Evolutionary conservation across 2,888 invertebrate genomes (phyloP).

Genomic region (Tineola bisselliella): DNA sequence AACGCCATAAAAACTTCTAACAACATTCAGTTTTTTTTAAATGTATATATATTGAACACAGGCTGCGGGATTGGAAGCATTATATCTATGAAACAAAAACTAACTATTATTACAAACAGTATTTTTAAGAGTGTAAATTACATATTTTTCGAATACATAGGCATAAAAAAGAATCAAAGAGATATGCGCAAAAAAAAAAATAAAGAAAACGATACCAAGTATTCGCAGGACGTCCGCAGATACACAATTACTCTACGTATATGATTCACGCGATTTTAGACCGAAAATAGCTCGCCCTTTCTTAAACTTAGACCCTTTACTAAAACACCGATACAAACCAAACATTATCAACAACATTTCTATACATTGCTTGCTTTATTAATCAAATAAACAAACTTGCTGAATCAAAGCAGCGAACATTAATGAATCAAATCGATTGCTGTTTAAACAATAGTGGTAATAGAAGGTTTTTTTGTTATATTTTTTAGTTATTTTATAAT

Average conservation of each 20-base stretch:
- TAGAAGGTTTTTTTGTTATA: background rate
- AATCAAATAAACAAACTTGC: background rate
- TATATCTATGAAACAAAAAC: no score
- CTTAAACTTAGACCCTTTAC: background rate
- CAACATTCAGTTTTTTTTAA: no score
- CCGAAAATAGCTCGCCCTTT: slow-evolving; percentile 3
- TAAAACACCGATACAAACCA: background rate
- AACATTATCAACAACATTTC: background rate
- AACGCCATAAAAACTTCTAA: no score
- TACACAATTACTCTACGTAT: background rate
- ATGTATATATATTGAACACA: no score
- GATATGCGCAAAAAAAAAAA: no score
- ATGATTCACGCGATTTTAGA: background rate
- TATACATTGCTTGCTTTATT: background rate
- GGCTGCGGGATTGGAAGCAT: no score
- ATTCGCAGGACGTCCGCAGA: background rate
- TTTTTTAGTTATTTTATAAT: slow-evolving; percentile 9
- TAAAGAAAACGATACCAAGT: background rate
- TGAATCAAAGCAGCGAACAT: background rate
- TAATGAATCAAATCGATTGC: background rate
- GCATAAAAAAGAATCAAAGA: no score
- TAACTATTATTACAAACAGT: no score
- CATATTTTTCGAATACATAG: no score
- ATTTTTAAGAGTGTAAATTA: no score
- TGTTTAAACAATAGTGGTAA: background rate